phyloP scores from a whole-genome alignment of 2,797 vertebrate genomes.

The Carcharodon carcharias region DNA sequence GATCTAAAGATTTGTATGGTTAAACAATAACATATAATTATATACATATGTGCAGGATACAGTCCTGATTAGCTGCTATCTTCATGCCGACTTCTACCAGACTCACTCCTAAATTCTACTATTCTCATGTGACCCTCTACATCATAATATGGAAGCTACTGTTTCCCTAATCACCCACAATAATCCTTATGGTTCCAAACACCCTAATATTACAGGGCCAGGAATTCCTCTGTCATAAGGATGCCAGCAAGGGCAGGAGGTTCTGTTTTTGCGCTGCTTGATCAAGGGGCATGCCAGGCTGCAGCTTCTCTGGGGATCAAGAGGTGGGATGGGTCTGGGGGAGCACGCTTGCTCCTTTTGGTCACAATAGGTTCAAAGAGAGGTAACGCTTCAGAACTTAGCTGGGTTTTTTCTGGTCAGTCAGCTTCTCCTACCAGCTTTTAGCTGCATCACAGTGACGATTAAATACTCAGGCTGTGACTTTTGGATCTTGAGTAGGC shows the following conservation, averaged over 20 bases:
- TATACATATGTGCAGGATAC: no score
- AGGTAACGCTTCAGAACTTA: background rate
- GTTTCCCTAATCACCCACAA: no score
- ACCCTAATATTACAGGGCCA: no score
- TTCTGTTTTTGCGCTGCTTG: background rate
- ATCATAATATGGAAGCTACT: no score
- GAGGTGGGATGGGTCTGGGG: background rate
- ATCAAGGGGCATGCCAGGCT: background rate
- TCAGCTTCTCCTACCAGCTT: background rate
- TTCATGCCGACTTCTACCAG: no score
- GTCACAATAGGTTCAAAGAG: background rate
- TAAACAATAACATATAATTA: no score
- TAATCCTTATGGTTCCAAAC: no score
- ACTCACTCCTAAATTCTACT: no score
- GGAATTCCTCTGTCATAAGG: background rate
- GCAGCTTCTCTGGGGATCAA: background rate
- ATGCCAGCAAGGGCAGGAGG: background rate
- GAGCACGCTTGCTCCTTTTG: background rate
- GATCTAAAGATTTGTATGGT: no score
- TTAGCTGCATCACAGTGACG: background rate
- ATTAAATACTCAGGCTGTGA: background rate
- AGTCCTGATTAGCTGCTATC: no score
- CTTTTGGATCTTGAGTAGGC: background rate
- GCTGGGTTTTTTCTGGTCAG: background rate
- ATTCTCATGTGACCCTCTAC: no score